Evolutionary conservation across 2,888 invertebrate genomes (phyloP), one percentile per base, ranked within the genome.

Genomic region (Temnothorax unifasciatus): DNA sequence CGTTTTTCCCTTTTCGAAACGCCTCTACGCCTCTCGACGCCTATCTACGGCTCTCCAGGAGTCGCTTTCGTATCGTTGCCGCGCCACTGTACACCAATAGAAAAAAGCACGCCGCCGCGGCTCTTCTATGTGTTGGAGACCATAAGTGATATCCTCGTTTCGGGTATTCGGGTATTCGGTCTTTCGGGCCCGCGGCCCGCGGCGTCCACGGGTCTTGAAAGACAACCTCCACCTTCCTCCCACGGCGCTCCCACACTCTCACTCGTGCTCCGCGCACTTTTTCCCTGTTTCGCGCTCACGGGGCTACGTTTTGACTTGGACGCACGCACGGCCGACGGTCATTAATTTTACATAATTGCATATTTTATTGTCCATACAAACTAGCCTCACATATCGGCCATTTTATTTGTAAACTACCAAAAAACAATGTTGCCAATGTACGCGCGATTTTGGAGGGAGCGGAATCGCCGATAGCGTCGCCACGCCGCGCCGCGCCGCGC

Each of bases 371-470:
- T 93, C 91, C 93, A 93, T 93, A 93, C 93, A 94, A 94, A 94
- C 93, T 94, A 94, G 92, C 93, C 93, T 93, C 93, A 93, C 92
- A 93, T 94, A 93, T 94, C 94, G 94, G 94, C 94, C 94, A 95
- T 95, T 94, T 95, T 95, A 94, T 94, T 94, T 94, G 94, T 94
- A 94, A 95, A 94, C 94, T 94, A 94, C 94, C 92, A 93, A 93
- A 93, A 93, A 92, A 90, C 94, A 93, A 92, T 92, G 92, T 89
- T 93, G 92, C 94, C 94, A 94, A 94, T 93, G 85, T 87, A 89
- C 90, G 90, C 91, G 90, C 90, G 88, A 90, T 94, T 94, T 94
- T 94, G 94, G 93, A 93, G 92, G 93, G 93, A 93, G 93, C 92
- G 87, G 89, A 86, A 71, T 83, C 83, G 84, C 87, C 89, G 86